phyloP scores from a whole-genome alignment of 2,113 vertebrate species.

The Aegotheles bennettii region DNA sequence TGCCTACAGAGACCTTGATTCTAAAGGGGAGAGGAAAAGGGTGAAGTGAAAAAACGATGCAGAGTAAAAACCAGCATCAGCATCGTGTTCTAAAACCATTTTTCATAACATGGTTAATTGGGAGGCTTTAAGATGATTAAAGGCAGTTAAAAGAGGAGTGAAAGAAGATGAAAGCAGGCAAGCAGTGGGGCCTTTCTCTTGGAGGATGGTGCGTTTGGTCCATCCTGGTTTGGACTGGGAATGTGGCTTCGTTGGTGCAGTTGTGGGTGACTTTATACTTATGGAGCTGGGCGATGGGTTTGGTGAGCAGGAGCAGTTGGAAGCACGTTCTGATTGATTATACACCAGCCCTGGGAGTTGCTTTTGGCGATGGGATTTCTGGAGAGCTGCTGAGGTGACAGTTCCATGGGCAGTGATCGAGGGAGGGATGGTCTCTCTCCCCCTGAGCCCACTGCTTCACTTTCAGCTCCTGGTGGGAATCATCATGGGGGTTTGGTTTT shows the following conservation, averaged over 20 bases:
- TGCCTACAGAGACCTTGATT: background rate
- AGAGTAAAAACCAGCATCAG: background rate
- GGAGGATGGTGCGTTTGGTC: accelerated
- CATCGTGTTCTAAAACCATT: background rate
- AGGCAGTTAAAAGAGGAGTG: background rate
- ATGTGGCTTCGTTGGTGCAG: background rate
- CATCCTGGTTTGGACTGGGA: background rate
- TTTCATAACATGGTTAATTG: background rate
- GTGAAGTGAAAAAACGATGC: accelerated
- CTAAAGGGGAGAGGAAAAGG: background rate
- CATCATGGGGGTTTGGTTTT: accelerated
- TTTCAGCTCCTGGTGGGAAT: background rate
- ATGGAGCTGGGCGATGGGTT: background rate
- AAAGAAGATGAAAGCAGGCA: background rate
- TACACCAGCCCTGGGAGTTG: background rate
- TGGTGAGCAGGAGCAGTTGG: background rate
- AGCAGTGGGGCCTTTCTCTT: background rate
- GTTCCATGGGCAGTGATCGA: background rate
- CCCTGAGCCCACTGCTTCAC: background rate
- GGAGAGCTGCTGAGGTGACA: background rate
- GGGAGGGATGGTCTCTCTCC: background rate
- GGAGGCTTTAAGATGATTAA: background rate
- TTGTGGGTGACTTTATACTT: background rate
- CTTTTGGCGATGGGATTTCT: background rate
- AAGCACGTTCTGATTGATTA: background rate